These are phyloP conservation scores for Drosophila hydei DNA, from an alignment of 1,140 invertebrate species.

Conservation along the genomic window DNA sequence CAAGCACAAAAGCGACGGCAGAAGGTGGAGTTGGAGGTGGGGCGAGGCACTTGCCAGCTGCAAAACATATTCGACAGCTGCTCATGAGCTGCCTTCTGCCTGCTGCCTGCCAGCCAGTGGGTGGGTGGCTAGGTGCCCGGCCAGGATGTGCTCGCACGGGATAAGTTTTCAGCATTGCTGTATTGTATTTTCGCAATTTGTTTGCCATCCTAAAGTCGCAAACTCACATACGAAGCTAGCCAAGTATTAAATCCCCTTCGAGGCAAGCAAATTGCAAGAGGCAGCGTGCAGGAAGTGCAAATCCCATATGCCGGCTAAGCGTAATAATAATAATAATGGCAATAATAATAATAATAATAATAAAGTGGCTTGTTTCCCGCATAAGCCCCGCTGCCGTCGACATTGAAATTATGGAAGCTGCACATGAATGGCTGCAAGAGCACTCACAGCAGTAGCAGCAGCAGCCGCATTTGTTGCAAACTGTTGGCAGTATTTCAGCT, in stretches of 20 bases:
- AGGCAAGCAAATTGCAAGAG: constrained; percentile 1
- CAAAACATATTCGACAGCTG: constrained; percentile 51
- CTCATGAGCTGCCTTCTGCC: constrained; percentile 38
- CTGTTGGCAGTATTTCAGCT: too few relatives aligned
- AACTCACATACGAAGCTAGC: constrained; percentile 27
- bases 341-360: too few relatives aligned
- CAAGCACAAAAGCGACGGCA: constrained; percentile 12
- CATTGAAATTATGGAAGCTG: not conserved
- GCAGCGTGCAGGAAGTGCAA: not conserved
- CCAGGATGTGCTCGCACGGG: constrained; percentile 1
- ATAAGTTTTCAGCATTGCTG: constrained; percentile 19
- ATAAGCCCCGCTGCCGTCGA: not conserved
- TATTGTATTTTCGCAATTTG: constrained; percentile 53
- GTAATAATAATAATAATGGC: not conserved
- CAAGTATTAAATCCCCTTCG: constrained; percentile 31
- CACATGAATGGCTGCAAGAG: not conserved
- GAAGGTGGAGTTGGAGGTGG: too few relatives aligned
- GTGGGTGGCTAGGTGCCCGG: not conserved
- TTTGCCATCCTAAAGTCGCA: constrained; percentile 40
- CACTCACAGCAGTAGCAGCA: too few relatives aligned
- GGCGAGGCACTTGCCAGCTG: not conserved
- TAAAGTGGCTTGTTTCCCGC: constrained; percentile 1
- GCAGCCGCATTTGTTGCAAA: too few relatives aligned
- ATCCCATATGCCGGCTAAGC: not conserved
- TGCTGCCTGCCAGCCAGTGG: constrained; percentile 4